These are phyloP conservation scores for Coremacera marginata DNA, from an alignment of 2,888 invertebrate genomes.

Conservation along the genomic window DNA sequence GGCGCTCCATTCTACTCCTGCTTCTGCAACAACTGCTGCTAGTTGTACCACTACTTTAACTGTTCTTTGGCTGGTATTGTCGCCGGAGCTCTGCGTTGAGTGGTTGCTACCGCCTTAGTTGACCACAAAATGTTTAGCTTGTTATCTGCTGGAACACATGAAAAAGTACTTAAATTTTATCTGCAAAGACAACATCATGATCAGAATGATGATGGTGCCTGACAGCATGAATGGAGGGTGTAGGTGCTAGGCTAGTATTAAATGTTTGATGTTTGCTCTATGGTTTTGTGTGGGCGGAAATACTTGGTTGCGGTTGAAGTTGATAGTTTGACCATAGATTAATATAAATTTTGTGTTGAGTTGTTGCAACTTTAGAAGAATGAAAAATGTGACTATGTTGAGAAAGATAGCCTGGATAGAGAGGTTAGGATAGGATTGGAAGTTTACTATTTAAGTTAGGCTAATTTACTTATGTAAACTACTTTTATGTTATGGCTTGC, in stretches of 20 bases:
- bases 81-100: neutral
- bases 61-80: neutral
- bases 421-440: neutral
- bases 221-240: neutral
- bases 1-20: no score
- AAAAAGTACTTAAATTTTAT: slow-evolving; percentile 37
- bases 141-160: slow-evolving; percentile 33
- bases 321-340: slow-evolving; percentile 11
- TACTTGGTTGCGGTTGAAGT: slow-evolving; percentile 7
- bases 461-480: neutral
- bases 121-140: slow-evolving; percentile 28
- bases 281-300: neutral
- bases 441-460: neutral
- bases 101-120: slow-evolving; percentile 3
- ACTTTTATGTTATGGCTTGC: neutral
- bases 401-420: neutral
- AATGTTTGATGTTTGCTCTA: neutral
- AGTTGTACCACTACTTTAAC: neutral
- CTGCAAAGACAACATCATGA: slow-evolving; percentile 19
- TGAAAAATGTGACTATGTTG: neutral
- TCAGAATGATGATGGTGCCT: neutral
- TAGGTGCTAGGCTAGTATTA: neutral
- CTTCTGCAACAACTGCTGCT: no score
- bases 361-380: neutral
- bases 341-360: slow-evolving; percentile 10